Evolutionary conservation across 2,797 vertebrate species (phyloP).

Genomic region (Ceyx erithaca): DNA sequence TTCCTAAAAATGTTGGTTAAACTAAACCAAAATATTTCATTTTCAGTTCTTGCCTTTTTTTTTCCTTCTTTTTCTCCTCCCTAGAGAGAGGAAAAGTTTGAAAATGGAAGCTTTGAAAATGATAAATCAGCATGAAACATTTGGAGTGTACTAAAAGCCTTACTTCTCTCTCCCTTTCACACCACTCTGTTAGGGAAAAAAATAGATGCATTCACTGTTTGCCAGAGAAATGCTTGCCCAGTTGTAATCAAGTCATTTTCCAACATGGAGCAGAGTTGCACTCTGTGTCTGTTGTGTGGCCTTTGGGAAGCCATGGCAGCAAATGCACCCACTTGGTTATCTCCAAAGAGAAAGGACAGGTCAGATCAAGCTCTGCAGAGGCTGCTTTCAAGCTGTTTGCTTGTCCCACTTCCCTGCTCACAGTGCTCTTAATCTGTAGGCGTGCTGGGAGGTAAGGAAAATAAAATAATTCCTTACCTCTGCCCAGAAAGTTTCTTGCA

Average conservation of each 20-base stretch:
- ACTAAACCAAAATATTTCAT: slow-evolving; percentile 16
- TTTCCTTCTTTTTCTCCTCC: neutral
- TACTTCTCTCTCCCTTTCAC: neutral
- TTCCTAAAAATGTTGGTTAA: slow-evolving; percentile 7
- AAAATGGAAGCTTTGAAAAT: slow-evolving; percentile 23
- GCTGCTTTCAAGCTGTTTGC: neutral
- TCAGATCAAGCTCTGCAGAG: neutral
- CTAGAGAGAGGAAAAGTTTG: neutral
- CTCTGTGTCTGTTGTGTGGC: neutral
- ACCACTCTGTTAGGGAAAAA: neutral
- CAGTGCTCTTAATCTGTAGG: neutral
- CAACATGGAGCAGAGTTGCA: neutral
- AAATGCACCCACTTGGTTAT: neutral
- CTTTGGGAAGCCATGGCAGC: neutral
- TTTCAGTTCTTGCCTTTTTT: neutral
- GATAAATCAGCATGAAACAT: neutral
- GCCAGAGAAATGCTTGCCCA: slow-evolving; percentile 34
- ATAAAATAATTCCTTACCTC: neutral
- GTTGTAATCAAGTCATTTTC: slow-evolving; percentile 48
- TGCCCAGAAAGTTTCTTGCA: neutral
- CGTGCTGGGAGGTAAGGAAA: neutral
- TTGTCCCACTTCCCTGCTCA: neutral
- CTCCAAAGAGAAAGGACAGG: neutral
- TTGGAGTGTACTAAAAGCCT: neutral
- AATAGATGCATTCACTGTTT: slow-evolving; percentile 38